These are phyloP conservation scores for Antrozous pallidus DNA, from an alignment of 2,797 vertebrate species.

Conservation along the genomic window DNA sequence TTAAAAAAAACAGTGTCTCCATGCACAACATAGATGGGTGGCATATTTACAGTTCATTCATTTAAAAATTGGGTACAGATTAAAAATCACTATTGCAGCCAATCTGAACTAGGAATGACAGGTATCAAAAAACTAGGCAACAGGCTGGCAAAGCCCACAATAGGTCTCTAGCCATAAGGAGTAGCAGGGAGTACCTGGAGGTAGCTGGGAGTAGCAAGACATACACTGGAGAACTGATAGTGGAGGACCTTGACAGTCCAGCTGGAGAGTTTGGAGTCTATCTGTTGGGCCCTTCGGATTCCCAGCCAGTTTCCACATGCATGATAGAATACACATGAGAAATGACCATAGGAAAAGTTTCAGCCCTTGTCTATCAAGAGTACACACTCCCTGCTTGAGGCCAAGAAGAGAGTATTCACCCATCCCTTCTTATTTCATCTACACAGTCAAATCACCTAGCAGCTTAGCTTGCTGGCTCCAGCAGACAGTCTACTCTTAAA, in stretches of 20 bases:
- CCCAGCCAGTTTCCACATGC: background rate
- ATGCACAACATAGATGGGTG: background rate
- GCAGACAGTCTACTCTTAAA: background rate
- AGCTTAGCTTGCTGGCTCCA: background rate
- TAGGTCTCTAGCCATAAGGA: background rate
- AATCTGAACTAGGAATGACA: background rate
- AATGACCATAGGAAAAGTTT: background rate
- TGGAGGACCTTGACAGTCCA: background rate
- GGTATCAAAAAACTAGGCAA: background rate
- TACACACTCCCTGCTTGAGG: background rate
- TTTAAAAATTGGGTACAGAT: background rate
- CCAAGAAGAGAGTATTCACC: background rate
- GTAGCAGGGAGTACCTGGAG: background rate
- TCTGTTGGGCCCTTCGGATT: background rate
- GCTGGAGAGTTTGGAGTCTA: background rate
- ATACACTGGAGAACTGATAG: background rate
- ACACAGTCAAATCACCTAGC: background rate
- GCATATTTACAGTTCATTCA: slow-evolving; percentile 17
- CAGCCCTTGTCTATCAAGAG: background rate
- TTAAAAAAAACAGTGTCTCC: no score
- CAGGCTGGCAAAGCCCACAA: background rate
- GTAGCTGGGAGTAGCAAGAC: background rate
- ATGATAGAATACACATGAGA: background rate
- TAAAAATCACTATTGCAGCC: slow-evolving; percentile 24
- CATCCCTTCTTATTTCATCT: background rate